Evolutionary conservation across 2,888 invertebrate genomes (phyloP).

Genomic region (Drosophila meridiana): DNA sequence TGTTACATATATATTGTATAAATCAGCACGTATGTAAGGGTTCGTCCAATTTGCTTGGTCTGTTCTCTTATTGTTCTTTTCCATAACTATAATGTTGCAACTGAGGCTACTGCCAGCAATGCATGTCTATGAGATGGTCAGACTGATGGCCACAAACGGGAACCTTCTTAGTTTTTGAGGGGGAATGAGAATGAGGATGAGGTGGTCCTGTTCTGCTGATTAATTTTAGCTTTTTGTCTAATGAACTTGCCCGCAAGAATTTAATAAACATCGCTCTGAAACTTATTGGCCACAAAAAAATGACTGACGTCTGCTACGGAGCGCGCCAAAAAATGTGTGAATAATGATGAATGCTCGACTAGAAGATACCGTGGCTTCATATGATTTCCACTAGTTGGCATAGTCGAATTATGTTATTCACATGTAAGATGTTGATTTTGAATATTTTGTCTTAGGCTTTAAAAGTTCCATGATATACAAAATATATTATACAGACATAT

Average conservation of each 20-base stretch:
- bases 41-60: neutral
- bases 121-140: conserved; percentile 46
- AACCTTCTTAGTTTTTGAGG: neutral
- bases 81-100: conserved; percentile 40
- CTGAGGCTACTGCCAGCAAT: conserved; percentile 59
- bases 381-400: neutral
- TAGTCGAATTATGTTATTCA: no score
- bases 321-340: conserved; percentile 38
- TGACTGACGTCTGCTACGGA: conserved; percentile 44
- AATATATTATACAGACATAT: neutral
- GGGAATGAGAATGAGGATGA: neutral
- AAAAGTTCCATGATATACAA: neutral
- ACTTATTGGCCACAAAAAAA: conserved; percentile 65
- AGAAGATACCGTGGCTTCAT: neutral
- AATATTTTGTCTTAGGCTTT: no score
- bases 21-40: no score
- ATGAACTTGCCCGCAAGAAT: conserved; percentile 73
- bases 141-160: conserved; percentile 38
- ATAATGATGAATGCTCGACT: neutral
- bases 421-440: no score
- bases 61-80: neutral
- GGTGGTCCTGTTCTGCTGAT: conserved; percentile 44
- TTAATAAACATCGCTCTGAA: conserved; percentile 66
- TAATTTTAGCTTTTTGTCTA: conserved; percentile 78
- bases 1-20: no score